A percentile compares a stretch with the other conserved stretches of the same genome.
Conservation (phyloP, 2,888 invertebrate species). For the Beris morrisii region DNA sequence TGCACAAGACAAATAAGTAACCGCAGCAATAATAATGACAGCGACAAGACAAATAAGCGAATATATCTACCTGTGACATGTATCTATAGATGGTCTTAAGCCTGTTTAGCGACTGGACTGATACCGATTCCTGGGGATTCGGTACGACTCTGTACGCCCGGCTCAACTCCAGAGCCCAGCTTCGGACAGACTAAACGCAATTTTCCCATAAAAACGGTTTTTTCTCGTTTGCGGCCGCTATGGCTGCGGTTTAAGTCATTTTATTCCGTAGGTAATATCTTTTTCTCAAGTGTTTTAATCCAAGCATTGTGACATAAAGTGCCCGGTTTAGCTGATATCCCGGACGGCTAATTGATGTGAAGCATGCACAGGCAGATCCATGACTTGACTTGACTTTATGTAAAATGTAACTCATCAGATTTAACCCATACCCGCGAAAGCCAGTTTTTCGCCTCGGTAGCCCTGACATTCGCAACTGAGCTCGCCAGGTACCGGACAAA, state of each 20-base stretch:
- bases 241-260: constrained; percentile 6
- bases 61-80: not conserved
- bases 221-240: too few relatives aligned
- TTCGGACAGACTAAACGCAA: too few relatives aligned
- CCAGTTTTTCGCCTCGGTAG: not conserved
- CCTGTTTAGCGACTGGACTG: too few relatives aligned
- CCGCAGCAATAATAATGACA: constrained; percentile 21
- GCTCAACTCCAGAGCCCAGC: too few relatives aligned
- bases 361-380: constrained; percentile 4
- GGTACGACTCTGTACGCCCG: too few relatives aligned
- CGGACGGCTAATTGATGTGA: constrained; percentile 21
- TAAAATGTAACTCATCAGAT: not conserved
- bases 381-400: not conserved
- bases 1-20: constrained; percentile 23
- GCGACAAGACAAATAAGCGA: constrained; percentile 23
- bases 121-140: too few relatives aligned
- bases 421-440: not conserved
- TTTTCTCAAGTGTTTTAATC: constrained; percentile 22
- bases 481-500: constrained; percentile 1
- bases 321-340: not conserved
- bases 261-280: not conserved
- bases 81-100: too few relatives aligned
- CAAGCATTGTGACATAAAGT: constrained; percentile 19
- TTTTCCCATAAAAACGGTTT: too few relatives aligned
- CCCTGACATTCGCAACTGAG: not conserved